These are phyloP conservation scores for Agrotis exclamationis DNA, from an alignment of 2,888 invertebrate species.

Conservation along the genomic window DNA sequence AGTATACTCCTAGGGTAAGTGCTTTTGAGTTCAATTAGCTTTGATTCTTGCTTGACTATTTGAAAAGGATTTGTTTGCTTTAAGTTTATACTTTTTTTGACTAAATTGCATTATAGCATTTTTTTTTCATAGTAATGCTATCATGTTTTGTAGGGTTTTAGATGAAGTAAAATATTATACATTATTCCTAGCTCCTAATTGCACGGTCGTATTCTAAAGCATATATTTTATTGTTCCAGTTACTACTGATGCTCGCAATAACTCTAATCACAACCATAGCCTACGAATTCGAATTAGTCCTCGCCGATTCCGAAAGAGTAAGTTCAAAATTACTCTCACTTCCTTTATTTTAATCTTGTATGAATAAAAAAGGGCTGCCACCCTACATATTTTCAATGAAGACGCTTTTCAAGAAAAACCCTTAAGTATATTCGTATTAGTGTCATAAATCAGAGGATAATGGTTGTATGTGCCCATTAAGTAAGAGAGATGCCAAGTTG, in stretches of 20 bases:
- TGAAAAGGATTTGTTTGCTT: no score
- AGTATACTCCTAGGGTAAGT: constrained; percentile 75
- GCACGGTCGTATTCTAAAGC: no score
- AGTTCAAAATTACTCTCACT: constrained; percentile 37
- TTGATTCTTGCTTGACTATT: no score
- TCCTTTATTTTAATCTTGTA: constrained; percentile 33
- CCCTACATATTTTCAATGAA: constrained; percentile 43
- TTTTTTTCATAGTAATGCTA: no score
- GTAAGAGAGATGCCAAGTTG: constrained; percentile 65
- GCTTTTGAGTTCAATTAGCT: not conserved
- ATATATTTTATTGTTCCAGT: constrained; percentile 66
- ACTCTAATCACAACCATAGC: constrained; percentile 72
- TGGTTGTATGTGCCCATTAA: constrained; percentile 64
- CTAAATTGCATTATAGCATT: no score
- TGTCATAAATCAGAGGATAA: constrained; percentile 64
- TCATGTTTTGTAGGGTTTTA: no score
- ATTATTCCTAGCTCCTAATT: not conserved
- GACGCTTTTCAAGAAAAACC: constrained; percentile 50
- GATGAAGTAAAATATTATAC: no score
- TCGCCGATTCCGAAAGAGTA: constrained; percentile 68
- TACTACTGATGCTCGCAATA: constrained; percentile 69
- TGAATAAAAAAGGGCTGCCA: constrained; percentile 29
- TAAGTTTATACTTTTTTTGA: no score
- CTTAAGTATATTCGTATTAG: constrained; percentile 65
- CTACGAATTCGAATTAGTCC: constrained; percentile 69